Evolutionary conservation across 2,888 invertebrate species (phyloP), one percentile per base, ranked within the genome.

Genomic region (Siphlonurus alternatus): DNA sequence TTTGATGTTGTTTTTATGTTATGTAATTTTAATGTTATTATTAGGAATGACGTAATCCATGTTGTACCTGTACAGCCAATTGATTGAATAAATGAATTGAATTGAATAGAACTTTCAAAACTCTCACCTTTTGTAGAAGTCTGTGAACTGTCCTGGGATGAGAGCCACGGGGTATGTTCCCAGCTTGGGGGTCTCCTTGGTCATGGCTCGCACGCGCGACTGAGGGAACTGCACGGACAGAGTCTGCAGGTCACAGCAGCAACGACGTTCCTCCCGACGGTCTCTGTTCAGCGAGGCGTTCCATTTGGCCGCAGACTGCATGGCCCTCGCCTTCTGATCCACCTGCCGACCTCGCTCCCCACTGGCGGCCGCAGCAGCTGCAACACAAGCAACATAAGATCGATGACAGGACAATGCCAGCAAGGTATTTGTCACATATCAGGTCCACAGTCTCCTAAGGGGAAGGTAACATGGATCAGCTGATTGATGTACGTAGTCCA

Each of bases 81-180:
- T n/a, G n/a, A n/a, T n/a, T n/a, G n/a, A n/a, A n/a, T n/a, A n/a
- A n/a, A n/a, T n/a, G n/a, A n/a, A n/a, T n/a, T n/a, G n/a, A n/a
- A n/a, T n/a, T n/a, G n/a, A n/a, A n/a, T n/a, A n/a, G n/a, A n/a
- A n/a, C n/a, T n/a, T n/a, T n/a, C n/a, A n/a, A n/a, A n/a, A n/a
- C 10, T 68, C 76, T 72, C 73, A 85, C 83, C 77, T 77, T 71
- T 87, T 84, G 76, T 88, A 96, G 73, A 83, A 83, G 75, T 95
- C 92, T 69, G 90, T 89, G 78, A 86, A 98, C 78, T 99, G 99
- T n/a, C 97, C 97, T 53, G 96, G 94, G 70, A 99, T 86, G 67
- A 99, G 79, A 59, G 97, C 87, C 66, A 96, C 86, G 22, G 98
- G 98, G 80, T 96, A 99, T 75, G 83, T 75, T 56, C 84, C 84